phyloP scores from a whole-genome alignment of 1,140 invertebrate species.

The Drosophila seguyi region DNA sequence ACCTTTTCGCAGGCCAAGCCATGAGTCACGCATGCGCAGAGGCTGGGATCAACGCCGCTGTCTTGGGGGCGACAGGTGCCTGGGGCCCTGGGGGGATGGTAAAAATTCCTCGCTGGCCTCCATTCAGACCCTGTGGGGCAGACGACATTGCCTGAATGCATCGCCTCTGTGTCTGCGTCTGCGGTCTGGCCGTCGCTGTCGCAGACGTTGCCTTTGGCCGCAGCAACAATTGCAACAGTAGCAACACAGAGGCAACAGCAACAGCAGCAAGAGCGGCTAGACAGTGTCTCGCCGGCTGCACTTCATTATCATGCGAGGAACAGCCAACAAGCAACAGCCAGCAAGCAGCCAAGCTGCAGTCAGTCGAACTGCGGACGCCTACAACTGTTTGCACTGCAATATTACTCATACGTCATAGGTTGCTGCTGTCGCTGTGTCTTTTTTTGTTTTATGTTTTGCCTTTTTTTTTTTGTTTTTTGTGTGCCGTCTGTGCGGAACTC shows the following conservation, averaged over 20 bases:
- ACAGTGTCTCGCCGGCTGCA: conserved; percentile 83
- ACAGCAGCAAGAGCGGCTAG: conserved; percentile 75
- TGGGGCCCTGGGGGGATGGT: conserved; percentile 8
- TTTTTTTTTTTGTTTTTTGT: background rate
- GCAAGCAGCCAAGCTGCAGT: conserved; percentile 36
- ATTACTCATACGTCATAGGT: conserved; percentile 77
- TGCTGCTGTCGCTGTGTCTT: conserved; percentile 13
- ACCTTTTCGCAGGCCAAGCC: conserved; percentile 24
- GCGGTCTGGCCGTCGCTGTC: conserved; percentile 24
- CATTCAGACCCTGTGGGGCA: conserved; percentile 24
- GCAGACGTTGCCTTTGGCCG: conserved; percentile 48
- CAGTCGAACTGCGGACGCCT: conserved; percentile 58
- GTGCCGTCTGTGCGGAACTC: conserved; percentile 52
- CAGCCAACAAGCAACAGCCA: conserved; percentile 37
- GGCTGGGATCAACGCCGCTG: conserved; percentile 17
- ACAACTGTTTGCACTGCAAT: conserved; percentile 70
- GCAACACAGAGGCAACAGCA: conserved; percentile 39
- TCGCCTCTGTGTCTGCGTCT: conserved; percentile 53
- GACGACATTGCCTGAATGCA: conserved; percentile 40
- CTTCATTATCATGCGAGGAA: conserved; percentile 82
- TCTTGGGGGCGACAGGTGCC: conserved; percentile 19
- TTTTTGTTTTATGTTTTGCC: conserved; percentile 3
- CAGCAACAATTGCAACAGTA: conserved; percentile 31
- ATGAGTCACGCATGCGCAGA: conserved; percentile 76
- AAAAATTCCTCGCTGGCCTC: conserved; percentile 43